phyloP scores from a whole-genome alignment of 2,113 vertebrate genomes.

The Microcebus tavaratra region DNA sequence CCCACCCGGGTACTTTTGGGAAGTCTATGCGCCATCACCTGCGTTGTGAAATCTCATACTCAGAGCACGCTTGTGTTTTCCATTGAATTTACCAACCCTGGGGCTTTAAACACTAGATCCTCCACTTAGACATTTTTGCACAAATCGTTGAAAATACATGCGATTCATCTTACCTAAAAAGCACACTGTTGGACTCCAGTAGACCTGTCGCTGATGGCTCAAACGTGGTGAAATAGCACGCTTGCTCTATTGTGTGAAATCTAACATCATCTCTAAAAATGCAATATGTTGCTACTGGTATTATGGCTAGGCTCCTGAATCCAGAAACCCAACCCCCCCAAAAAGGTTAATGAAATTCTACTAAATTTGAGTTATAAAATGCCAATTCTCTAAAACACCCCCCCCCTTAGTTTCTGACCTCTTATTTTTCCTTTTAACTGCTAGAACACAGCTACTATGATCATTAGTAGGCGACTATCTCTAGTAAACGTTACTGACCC shows the following conservation, averaged over 20 bases:
- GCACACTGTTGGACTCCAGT: not conserved
- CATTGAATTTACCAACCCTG: not conserved
- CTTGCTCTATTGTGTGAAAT: slow-evolving; percentile 47
- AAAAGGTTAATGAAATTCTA: not conserved
- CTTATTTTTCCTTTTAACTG: not conserved
- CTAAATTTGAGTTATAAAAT: not conserved
- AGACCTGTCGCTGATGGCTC: not conserved
- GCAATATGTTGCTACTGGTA: not conserved
- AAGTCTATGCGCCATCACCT: not conserved
- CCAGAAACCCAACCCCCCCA: not conserved
- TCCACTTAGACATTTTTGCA: not conserved
- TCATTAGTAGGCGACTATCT: not conserved
- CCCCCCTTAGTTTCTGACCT: not conserved
- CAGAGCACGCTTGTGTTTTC: not conserved
- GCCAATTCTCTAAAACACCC: not conserved
- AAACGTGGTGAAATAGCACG: not conserved
- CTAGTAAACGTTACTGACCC: not conserved
- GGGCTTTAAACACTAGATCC: not conserved
- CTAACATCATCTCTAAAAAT: not conserved
- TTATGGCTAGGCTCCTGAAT: not conserved
- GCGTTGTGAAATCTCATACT: not conserved
- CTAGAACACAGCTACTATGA: not conserved
- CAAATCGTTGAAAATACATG: not conserved
- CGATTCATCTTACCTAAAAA: not conserved
- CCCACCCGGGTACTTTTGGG: not conserved